A percentile compares a stretch with the other conserved stretches of the same genome.
Evolutionary conservation across 2,113 vertebrate species (phyloP).

Genomic region (Carassius auratus): DNA sequence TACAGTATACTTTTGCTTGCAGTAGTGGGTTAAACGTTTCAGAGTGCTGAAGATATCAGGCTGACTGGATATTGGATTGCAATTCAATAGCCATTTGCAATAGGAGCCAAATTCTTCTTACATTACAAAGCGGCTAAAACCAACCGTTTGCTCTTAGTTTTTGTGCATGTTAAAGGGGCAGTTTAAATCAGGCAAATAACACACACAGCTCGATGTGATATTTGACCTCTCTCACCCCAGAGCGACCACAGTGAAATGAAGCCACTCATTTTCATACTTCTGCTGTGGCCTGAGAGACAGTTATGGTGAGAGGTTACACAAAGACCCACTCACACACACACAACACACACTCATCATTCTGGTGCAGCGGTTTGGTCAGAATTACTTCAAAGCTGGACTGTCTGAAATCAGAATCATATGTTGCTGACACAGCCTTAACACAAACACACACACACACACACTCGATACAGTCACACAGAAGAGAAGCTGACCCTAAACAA

Average conservation of each 20-base stretch:
- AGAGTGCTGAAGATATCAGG: conserved; percentile 11
- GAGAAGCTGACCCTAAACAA: conserved; percentile 29
- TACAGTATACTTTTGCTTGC: background rate
- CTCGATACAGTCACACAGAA: background rate
- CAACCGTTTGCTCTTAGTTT: conserved; percentile 10
- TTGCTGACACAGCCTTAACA: conserved; percentile 37
- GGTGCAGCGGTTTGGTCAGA: conserved; percentile 35
- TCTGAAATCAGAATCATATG: conserved; percentile 48
- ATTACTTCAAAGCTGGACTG: conserved; percentile 44
- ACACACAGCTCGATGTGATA: conserved; percentile 33
- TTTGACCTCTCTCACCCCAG: conserved; percentile 40
- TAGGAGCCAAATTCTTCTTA: conserved; percentile 25
- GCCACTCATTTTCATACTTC: conserved; percentile 55
- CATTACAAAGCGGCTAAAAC: conserved; percentile 30
- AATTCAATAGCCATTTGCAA: conserved; percentile 7
- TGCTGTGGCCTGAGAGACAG: conserved; percentile 40
- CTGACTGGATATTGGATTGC: conserved; percentile 25
- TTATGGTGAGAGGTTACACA: conserved; percentile 46
- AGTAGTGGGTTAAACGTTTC: background rate
- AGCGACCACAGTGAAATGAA: conserved; percentile 41
- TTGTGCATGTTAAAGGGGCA: background rate
- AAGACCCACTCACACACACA: conserved; percentile 19
- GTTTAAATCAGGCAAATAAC: conserved; percentile 24
- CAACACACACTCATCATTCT: conserved; percentile 5
- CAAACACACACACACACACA: conserved; percentile 11